Base-by-base conservation (phyloP, 2,888 invertebrate genomes). In the Cataglyphis livida region DNA sequence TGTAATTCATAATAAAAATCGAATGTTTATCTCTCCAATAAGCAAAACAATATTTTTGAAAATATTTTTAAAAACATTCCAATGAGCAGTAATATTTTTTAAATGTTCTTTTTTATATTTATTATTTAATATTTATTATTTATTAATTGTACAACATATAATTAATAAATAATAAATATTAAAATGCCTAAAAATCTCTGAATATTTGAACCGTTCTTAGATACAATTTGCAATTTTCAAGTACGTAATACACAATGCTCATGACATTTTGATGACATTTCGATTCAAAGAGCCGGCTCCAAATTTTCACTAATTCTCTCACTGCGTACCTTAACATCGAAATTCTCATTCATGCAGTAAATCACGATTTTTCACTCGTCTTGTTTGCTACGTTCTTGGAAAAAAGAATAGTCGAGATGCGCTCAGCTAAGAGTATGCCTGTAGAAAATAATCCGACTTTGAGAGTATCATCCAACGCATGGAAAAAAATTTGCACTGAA, bases 361-460 rank as follows among this genome's bases (percentile, higher is more conserved):
- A 15, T 15, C 2, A 1, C 61, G 15, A 32, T 6, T 71, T 57
- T 5, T 44, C 28, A 28, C 21, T 41, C 21, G 28, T 61, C 15
- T 66, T 68, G 28, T n/a, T n/a, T 28, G 28, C n/a, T 25, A 4
- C 35, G 38, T 21, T 32, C 48, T 35, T 28, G n/a, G 15, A 44
- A 44, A 44, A 38, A 38, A 38, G 15, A 15, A 44, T 44, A n/a
- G 48, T 25, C 25, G 28, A 32, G 54, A 66, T 28, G 38, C 15
- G 48, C 57, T 66, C n/a, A 41, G n/a, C n/a, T 48, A 21, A 32
- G 28, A 65, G 41, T 54, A 54, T 28, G n/a, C 15, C 1, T 32
- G 32, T 48, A 74, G 41, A 41, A 51, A 15, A 76, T 12, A 32
- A 74, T 51, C 51, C 32, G 15, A 21, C 25, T 75, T 71, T 15